Evolutionary conservation across 2,113 vertebrate genomes (phyloP).

Genomic region (Columbina picui): DNA sequence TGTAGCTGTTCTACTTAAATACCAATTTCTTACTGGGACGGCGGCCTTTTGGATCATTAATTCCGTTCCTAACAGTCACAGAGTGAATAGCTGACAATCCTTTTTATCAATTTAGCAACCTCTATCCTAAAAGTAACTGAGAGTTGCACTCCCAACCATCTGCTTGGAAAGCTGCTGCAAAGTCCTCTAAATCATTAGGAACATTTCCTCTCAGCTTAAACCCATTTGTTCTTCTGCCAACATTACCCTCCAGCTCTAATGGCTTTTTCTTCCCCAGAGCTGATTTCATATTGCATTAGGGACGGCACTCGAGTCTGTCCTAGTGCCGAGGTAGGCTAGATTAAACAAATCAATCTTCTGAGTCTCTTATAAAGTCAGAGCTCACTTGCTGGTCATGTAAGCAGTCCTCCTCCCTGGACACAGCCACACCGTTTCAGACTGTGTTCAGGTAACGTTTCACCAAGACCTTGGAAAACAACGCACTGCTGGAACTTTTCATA

Average conservation of each 20-base stretch:
- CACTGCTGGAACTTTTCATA: not conserved
- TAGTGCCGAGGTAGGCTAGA: not conserved
- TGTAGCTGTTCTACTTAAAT: not conserved
- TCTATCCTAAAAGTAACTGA: not conserved
- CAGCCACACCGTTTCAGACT: not conserved
- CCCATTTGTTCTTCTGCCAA: conserved; percentile 16
- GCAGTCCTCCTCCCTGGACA: not conserved
- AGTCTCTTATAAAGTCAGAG: not conserved
- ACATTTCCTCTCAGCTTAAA: conserved; percentile 4
- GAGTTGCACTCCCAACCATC: not conserved
- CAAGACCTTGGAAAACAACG: not conserved
- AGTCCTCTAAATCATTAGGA: not conserved
- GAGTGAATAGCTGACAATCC: not conserved
- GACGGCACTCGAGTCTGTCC: not conserved
- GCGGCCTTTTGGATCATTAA: not conserved
- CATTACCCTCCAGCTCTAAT: not conserved
- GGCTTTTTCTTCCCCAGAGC: not conserved
- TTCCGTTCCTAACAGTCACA: not conserved
- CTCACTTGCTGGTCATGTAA: not conserved
- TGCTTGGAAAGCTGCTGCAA: not conserved
- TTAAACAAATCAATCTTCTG: not conserved
- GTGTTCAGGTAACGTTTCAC: not conserved
- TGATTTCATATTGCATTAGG: not conserved
- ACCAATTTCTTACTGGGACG: not conserved
- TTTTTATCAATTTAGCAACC: not conserved